Evolutionary conservation across 1,140 invertebrate species (phyloP).

Genomic region (Carposina sasakii): DNA sequence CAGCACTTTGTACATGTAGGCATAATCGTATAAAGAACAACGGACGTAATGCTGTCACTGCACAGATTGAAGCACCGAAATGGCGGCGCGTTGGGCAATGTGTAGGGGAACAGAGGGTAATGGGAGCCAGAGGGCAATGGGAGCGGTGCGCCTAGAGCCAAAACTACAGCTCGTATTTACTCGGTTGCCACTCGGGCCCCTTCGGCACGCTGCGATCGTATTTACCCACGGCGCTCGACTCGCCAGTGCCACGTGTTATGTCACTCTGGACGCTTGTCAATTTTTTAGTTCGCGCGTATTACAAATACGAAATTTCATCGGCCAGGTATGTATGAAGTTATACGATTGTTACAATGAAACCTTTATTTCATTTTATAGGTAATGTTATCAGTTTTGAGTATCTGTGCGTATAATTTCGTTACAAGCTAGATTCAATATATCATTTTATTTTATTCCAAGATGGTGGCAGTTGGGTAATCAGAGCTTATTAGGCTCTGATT

Average conservation of each 20-base stretch:
- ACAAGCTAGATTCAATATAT: conserved; percentile 16
- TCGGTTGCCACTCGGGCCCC: too few species aligned
- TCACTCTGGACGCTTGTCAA: conserved; percentile 9
- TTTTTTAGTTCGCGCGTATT: conserved; percentile 5
- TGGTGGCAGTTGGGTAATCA: conserved; percentile 8
- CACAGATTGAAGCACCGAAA: too few species aligned
- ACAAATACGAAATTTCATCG: conserved; percentile 15
- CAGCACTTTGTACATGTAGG: too few species aligned
- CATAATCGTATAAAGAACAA: too few species aligned
- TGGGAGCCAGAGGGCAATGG: neutral
- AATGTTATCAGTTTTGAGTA: conserved; percentile 16
- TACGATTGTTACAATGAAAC: conserved; percentile 16
- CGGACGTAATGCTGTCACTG: too few species aligned
- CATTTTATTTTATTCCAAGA: conserved; percentile 10
- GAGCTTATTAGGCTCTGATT: neutral
- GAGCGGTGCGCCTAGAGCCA: too few species aligned
- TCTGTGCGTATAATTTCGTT: conserved; percentile 17
- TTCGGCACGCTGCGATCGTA: too few species aligned
- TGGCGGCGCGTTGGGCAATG: too few species aligned
- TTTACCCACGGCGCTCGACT: conserved; percentile 11
- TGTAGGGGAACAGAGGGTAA: too few species aligned
- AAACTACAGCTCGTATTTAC: too few species aligned
- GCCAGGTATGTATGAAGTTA: conserved; percentile 14
- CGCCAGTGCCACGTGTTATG: conserved; percentile 12
- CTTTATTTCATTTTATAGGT: conserved; percentile 17